These are phyloP conservation scores for Chrysochloris asiatica DNA, from an alignment of 2,113 vertebrate genomes.

Conservation along the genomic window DNA sequence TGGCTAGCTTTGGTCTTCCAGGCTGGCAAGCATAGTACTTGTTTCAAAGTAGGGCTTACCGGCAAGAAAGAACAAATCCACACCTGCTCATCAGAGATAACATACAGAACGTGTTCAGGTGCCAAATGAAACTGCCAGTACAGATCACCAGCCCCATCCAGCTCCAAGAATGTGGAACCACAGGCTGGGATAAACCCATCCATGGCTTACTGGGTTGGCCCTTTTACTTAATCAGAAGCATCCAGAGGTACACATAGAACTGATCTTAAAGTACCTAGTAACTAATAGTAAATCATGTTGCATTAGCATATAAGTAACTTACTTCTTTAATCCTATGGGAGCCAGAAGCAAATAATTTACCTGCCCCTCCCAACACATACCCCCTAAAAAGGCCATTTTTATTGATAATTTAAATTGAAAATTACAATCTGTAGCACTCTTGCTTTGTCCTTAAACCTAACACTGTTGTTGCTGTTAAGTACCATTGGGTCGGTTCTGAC, in stretches of 20 bases:
- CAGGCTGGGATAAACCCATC: not conserved
- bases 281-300: not conserved
- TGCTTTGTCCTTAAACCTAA: not conserved
- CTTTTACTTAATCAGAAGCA: not conserved
- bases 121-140: constrained; percentile 69
- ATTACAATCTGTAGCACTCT: not conserved
- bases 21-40: constrained; percentile 25
- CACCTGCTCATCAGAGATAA: constrained; percentile 66
- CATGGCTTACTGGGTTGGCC: not conserved
- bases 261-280: not conserved
- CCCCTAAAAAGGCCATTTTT: not conserved
- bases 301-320: not conserved
- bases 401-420: not conserved
- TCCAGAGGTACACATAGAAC: not conserved
- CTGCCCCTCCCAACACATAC: not conserved
- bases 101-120: constrained; percentile 3
- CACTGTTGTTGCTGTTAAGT: no score
- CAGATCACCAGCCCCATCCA: not conserved
- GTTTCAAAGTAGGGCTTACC: not conserved
- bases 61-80: constrained; percentile 71
- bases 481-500: no score
- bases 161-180: not conserved
- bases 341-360: not conserved
- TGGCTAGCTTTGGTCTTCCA: not conserved
- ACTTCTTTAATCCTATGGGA: not conserved